A percentile compares a stretch with the other conserved stretches of the same genome.
These are phyloP conservation scores for Erynnis tages DNA, from an alignment of 2,888 invertebrate species.

Conservation along the genomic window DNA sequence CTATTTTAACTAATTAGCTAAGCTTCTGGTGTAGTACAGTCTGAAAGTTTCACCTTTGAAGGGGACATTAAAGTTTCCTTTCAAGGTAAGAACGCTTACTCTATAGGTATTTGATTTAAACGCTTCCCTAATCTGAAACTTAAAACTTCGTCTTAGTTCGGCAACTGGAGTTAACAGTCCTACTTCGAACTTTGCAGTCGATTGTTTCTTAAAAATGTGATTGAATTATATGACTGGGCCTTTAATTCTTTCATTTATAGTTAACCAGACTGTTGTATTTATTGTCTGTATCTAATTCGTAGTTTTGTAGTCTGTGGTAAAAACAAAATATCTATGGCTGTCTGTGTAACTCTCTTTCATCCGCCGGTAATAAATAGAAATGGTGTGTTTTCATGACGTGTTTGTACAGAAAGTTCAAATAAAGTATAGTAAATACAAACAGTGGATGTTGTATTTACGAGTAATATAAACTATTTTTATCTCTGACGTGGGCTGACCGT, in stretches of 20 bases:
- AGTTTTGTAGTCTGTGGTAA: too few relatives aligned
- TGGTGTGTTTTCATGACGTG: too few relatives aligned
- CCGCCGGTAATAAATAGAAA: too few relatives aligned
- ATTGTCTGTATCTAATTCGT: too few relatives aligned
- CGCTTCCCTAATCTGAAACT: conserved; percentile 3
- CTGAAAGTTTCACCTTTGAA: conserved; percentile 4
- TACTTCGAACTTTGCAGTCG: conserved; percentile 12
- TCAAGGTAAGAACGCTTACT: not conserved
- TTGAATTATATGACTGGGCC: not conserved
- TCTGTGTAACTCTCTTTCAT: too few relatives aligned
- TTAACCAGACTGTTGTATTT: too few relatives aligned
- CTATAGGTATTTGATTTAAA: conserved; percentile 11
- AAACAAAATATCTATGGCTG: too few relatives aligned
- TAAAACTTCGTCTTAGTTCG: not conserved
- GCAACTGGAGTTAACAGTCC: conserved; percentile 8
- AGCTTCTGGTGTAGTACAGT: not conserved
- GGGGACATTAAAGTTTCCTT: not conserved
- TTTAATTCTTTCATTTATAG: not conserved
- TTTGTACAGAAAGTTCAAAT: too few relatives aligned
- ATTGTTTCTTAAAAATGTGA: conserved; percentile 6
- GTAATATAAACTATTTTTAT: too few relatives aligned
- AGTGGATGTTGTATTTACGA: too few relatives aligned
- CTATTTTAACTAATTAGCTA: not conserved
- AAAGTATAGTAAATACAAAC: too few relatives aligned
- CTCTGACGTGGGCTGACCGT: too few relatives aligned